Evolutionary conservation across 2,888 invertebrate species (phyloP).

Genomic region (Eueremaeus valkanovi): DNA sequence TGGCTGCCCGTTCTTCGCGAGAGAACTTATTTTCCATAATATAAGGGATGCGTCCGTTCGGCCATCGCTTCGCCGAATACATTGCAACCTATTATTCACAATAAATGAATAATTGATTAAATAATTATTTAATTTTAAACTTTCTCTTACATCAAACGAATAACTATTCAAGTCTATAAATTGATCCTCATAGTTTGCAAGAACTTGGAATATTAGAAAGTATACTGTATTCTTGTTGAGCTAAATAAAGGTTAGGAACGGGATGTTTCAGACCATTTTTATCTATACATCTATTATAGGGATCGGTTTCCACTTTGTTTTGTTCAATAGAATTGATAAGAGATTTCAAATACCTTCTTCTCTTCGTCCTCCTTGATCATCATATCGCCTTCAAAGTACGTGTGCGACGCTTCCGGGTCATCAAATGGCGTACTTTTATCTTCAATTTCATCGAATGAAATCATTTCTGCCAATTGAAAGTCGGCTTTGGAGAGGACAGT

Average conservation of each 20-base stretch:
- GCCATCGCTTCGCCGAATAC: constrained; percentile 41
- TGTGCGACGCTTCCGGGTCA: constrained; percentile 34
- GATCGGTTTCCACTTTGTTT: too few species aligned
- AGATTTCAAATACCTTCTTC: too few species aligned
- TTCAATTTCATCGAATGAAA: background rate
- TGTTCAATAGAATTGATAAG: too few species aligned
- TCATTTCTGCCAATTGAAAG: background rate
- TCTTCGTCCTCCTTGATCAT: constrained; percentile 40
- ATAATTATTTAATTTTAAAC: too few species aligned
- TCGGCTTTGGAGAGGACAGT: background rate
- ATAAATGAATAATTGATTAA: background rate
- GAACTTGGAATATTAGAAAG: too few species aligned
- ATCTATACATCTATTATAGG: too few species aligned
- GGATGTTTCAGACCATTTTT: too few species aligned
- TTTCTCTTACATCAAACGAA: too few species aligned
- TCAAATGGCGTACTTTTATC: constrained; percentile 16
- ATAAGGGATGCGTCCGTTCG: constrained; percentile 38
- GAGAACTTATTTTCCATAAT: constrained; percentile 39
- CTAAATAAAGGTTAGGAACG: too few species aligned
- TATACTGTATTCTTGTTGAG: too few species aligned
- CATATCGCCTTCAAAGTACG: constrained; percentile 40
- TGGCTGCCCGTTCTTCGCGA: constrained; percentile 48
- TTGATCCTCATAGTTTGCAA: too few species aligned
- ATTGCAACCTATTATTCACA: constrained; percentile 28
- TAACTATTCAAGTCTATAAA: too few species aligned